Evolutionary conservation across 2,888 invertebrate species (phyloP).

Genomic region (Habroteleia sp.): DNA sequence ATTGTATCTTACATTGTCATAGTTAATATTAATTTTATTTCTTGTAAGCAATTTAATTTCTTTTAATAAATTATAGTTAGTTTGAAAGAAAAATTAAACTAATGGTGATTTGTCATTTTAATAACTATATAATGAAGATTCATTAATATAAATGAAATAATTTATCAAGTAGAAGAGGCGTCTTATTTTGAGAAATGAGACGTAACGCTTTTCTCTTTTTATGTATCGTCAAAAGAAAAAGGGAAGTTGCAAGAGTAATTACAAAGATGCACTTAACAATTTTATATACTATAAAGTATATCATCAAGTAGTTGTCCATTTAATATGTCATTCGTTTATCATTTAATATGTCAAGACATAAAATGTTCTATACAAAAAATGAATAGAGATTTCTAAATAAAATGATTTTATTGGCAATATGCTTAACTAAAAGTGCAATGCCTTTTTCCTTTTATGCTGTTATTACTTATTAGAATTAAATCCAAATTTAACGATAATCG

Average conservation of each 20-base stretch:
- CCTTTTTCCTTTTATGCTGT: no score
- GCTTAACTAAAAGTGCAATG: no score
- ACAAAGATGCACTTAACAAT: conserved; percentile 17
- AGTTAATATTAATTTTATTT: no score
- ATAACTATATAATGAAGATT: conserved; percentile 3
- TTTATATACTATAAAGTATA: conserved; percentile 2
- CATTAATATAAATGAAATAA: conserved; percentile 12
- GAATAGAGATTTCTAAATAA: no score
- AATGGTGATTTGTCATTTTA: conserved; percentile 6
- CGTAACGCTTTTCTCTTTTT: not conserved
- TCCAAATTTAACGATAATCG: no score
- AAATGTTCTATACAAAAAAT: no score
- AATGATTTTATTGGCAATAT: no score
- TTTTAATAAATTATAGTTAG: no score
- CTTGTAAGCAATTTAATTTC: no score
- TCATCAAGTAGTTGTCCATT: conserved; percentile 8
- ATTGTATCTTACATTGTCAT: no score
- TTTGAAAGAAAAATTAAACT: not conserved
- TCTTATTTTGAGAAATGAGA: conserved; percentile 25
- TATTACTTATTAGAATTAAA: no score
- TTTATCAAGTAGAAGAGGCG: conserved; percentile 12
- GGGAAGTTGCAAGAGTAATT: conserved; percentile 16
- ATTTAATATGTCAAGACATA: no score
- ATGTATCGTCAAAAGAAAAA: not conserved
- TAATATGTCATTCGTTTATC: not conserved